A percentile compares a stretch with the other conserved stretches of the same genome.
Conservation (phyloP, 2,888 invertebrate genomes). For the Corythucha ciliata region DNA sequence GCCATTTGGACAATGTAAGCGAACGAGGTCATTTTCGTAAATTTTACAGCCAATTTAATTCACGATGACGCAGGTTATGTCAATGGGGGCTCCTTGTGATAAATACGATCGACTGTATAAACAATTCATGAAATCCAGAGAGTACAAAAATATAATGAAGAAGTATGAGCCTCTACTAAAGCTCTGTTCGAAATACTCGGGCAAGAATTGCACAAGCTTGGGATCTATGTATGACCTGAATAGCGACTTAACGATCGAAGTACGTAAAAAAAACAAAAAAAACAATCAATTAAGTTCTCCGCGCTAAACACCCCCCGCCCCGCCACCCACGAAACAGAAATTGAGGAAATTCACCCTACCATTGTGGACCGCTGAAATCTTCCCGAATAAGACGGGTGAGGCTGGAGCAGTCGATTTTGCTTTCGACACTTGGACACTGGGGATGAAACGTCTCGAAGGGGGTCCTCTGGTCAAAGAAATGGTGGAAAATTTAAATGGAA, state of each 20-base stretch:
- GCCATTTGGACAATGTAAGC: constrained; percentile 53
- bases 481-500: constrained; percentile 26
- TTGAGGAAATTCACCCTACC: constrained; percentile 46
- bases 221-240: constrained; percentile 27
- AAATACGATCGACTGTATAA: constrained; percentile 51
- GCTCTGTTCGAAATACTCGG: constrained; percentile 57
- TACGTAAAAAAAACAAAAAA: not conserved
- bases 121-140: constrained; percentile 45
- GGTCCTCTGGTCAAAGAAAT: constrained; percentile 38
- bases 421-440: constrained; percentile 40
- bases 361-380: constrained; percentile 57
- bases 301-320: no score
- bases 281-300: no score
- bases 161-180: constrained; percentile 54
- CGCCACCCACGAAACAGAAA: not conserved
- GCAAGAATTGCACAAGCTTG: constrained; percentile 40
- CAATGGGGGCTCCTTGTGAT: constrained; percentile 51
- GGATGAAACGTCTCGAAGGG: constrained; percentile 42
- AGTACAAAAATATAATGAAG: constrained; percentile 48
- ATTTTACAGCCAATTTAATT: no score
- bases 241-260: constrained; percentile 1
- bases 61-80: constrained; percentile 21
- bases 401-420: constrained; percentile 53
- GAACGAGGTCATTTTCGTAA: no score
- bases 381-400: constrained; percentile 53